Base-by-base conservation (phyloP, 1,140 invertebrate genomes). In the Hyles vespertilio region DNA sequence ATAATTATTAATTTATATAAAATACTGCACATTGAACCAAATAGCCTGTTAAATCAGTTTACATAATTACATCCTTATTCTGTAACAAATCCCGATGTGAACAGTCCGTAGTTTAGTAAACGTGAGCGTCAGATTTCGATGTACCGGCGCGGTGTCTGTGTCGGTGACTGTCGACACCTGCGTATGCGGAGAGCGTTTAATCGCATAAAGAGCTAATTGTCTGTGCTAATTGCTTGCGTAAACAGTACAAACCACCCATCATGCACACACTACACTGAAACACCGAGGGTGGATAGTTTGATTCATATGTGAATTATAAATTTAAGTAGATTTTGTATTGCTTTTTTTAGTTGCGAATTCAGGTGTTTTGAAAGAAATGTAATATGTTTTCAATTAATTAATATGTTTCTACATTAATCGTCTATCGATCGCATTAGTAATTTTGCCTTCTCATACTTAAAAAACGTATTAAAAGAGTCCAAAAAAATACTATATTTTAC, bases 151-250 rank as follows among this genome's bases (percentile, higher is more conserved):
- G 22, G 12, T 22, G 22, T 22, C 22, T n/a, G n/a, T n/a, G n/a
- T n/a, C n/a, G n/a, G n/a, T n/a, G 48, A 22, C 5, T 54, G 72
- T 68, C 72, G 65, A 70, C 80, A 81, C 75, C 75, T 78, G 77
- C 72, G 67, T 71, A 70, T 67, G 61, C 48, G 54, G 68, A 54
- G 67, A 62, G 63, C 63, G 71, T 74, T 70, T 84, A 87, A 87
- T 84, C 81, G 81, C 62, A 77, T 84, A 78, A 80, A 79, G 71
- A 77, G 80, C 72, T 87, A 87, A 87, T 87, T 87, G 84, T 83
- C 79, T 80, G 81, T 75, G 55, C 79, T 77, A 72, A 84, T 87
- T 77, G 76, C 77, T 69, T 73, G 79, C 72, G 84, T 84, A 87
- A 84, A 87, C 80, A 83, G 69, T 74, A 74, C 77, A 74, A 68